These are phyloP conservation scores for Polypedilum pembai DNA, from an alignment of 1,140 invertebrate species.

Conservation along the genomic window DNA sequence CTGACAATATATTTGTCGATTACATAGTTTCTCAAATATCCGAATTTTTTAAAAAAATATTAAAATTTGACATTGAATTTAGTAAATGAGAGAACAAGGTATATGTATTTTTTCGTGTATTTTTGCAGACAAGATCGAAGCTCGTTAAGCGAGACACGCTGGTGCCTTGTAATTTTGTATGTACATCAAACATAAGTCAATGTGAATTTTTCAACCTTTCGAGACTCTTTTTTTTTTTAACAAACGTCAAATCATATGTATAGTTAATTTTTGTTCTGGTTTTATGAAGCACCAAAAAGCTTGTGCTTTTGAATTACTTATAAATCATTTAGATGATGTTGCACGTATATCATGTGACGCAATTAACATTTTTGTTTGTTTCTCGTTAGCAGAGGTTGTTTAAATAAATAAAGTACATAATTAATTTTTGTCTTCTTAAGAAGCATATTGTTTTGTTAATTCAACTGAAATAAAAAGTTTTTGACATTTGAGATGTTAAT, in stretches of 20 bases:
- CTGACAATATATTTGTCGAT: no score
- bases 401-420: background rate
- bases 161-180: slow-evolving; percentile 7
- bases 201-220: background rate
- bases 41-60: no score
- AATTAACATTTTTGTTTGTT: slow-evolving; percentile 1
- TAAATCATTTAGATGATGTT: slow-evolving; percentile 1
- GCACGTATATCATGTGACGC: slow-evolving; percentile 3
- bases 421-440: background rate
- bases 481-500: no score
- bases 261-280: background rate
- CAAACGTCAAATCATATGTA: background rate
- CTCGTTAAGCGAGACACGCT: slow-evolving; percentile 1
- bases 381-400: background rate
- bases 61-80: background rate
- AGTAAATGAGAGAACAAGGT: background rate
- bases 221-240: background rate
- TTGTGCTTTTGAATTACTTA: background rate
- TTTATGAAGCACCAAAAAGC: background rate
- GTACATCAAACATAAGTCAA: background rate
- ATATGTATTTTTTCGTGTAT: background rate
- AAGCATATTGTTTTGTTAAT: background rate
- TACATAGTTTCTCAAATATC: no score
- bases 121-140: background rate
- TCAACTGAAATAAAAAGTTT: no score